phyloP scores from a whole-genome alignment of 2,888 invertebrate genomes.

The Sminthurides aquaticus region DNA sequence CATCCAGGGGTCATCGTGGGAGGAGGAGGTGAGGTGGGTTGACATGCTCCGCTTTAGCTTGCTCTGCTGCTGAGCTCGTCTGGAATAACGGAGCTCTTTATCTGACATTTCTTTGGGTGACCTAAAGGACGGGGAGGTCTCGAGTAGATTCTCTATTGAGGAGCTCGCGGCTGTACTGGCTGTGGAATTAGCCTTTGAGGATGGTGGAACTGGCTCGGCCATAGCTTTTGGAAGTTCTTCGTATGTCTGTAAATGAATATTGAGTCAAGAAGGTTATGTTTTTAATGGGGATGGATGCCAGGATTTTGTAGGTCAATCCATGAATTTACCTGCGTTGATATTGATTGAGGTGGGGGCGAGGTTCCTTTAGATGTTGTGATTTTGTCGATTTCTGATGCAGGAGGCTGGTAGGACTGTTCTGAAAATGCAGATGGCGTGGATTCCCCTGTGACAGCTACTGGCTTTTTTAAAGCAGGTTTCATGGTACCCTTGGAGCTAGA shows the following conservation, averaged over 20 bases:
- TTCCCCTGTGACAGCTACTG: too few relatives aligned
- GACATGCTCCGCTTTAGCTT: conserved; percentile 46
- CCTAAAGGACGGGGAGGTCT: too few relatives aligned
- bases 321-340: conserved; percentile 78
- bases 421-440: too few relatives aligned
- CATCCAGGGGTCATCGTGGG: conserved; percentile 30
- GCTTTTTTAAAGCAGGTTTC: too few relatives aligned
- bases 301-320: too few relatives aligned
- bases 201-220: too few relatives aligned
- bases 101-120: conserved; percentile 39
- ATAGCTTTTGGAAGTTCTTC: conserved; percentile 34
- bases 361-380: conserved; percentile 61
- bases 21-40: conserved; percentile 43
- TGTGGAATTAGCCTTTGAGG: too few relatives aligned
- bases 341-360: conserved; percentile 77
- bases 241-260: conserved; percentile 31
- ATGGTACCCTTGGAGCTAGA: too few relatives aligned
- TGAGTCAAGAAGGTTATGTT: background rate
- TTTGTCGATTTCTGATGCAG: background rate
- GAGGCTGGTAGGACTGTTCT: background rate
- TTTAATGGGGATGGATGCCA: background rate
- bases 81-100: conserved; percentile 37
- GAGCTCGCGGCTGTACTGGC: too few relatives aligned
- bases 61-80: conserved; percentile 34
- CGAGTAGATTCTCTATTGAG: too few relatives aligned